These are phyloP conservation scores for Cylas formicarius DNA, from an alignment of 1,140 invertebrate genomes.

Conservation along the genomic window DNA sequence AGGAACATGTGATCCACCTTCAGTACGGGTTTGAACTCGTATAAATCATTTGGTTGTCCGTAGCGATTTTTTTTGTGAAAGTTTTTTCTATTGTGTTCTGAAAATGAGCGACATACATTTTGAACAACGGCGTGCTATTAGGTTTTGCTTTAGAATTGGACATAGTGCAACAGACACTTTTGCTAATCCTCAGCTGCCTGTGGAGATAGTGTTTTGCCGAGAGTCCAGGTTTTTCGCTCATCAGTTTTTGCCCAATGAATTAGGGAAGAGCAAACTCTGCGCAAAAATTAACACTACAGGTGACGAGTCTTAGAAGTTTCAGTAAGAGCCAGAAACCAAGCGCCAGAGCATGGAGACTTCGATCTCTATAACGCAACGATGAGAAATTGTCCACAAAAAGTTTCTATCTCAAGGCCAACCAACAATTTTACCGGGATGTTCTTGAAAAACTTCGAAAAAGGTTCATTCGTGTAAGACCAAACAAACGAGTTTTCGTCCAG, in stretches of 20 bases:
- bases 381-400: conserved; percentile 30
- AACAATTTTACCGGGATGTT: conserved; percentile 32
- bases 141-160: conserved; percentile 27
- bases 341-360: conserved; percentile 25
- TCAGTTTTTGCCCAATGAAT: conserved; percentile 27
- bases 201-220: conserved; percentile 20
- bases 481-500: no score
- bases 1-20: conserved; percentile 12
- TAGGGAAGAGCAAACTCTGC: no score
- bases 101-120: conserved; percentile 23
- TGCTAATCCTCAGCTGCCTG: conserved; percentile 19
- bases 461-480: conserved; percentile 18
- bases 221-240: conserved; percentile 23
- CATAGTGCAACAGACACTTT: conserved; percentile 23
- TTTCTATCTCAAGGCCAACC: conserved; percentile 33
- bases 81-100: conserved; percentile 15
- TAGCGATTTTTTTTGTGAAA: no score
- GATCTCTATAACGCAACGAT: conserved; percentile 15
- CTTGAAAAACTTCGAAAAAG: conserved; percentile 26
- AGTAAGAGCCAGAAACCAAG: conserved; percentile 34
- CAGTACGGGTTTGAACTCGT: conserved; percentile 15
- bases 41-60: conserved; percentile 5
- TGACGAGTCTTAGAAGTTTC: conserved; percentile 32
- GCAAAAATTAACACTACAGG: no score
- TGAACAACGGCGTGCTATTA: conserved; percentile 25